Conservation (phyloP, 2,113 vertebrate species). For the Chamaetylas fuelleborni region DNA sequence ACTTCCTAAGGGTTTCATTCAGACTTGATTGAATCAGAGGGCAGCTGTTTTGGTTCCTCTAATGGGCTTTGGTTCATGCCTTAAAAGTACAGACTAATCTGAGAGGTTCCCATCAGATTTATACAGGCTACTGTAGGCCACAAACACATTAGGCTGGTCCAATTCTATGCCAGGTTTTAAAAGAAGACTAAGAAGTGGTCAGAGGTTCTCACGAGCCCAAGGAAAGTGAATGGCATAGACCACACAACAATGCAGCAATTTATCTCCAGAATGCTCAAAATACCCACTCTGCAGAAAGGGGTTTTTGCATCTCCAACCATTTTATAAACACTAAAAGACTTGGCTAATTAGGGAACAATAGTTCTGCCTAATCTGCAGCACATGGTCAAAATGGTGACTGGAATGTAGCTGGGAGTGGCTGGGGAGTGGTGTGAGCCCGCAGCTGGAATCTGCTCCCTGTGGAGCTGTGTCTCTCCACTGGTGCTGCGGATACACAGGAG, state of each 20-base stretch:
- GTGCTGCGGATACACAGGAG: background rate
- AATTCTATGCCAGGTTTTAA: background rate
- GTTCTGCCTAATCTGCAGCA: background rate
- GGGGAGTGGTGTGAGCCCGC: background rate
- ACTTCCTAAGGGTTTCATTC: background rate
- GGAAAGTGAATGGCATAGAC: background rate
- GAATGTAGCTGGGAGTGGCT: background rate
- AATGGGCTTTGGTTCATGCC: background rate
- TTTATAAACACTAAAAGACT: background rate
- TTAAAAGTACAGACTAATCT: background rate
- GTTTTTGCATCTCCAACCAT: background rate
- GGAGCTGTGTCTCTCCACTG: background rate
- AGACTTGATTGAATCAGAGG: background rate
- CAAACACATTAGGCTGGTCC: background rate
- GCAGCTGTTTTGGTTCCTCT: background rate
- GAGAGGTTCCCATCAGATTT: background rate
- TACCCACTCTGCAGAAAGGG: background rate
- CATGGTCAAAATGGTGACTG: background rate
- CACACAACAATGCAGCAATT: background rate
- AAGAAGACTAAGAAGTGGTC: background rate
- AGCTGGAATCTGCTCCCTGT: background rate
- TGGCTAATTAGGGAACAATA: background rate
- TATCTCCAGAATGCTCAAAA: background rate
- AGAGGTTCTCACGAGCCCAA: background rate
- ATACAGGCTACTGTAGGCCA: background rate